These are phyloP conservation scores for Meandrina meandrites DNA, from an alignment of 92 coral and sea anemone genomes.

Conservation along the genomic window DNA sequence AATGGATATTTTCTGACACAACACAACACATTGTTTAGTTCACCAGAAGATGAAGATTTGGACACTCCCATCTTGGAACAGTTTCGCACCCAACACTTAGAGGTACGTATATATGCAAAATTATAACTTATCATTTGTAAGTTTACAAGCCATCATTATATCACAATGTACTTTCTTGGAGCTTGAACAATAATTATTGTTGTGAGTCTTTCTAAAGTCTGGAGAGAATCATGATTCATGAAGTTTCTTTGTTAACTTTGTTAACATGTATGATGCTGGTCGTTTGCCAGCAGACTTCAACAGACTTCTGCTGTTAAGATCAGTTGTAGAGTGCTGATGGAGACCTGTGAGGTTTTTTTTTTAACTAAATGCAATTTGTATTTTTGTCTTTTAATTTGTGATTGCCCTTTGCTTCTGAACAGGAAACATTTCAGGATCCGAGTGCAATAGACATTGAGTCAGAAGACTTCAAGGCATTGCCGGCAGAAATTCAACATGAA, in stretches of 20 bases:
- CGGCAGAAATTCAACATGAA: constrained; percentile 94
- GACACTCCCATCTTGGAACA: constrained; percentile 41
- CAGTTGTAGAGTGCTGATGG: too few species aligned
- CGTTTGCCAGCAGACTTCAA: too few species aligned
- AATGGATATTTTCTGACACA: too few species aligned
- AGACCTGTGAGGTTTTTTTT: too few species aligned
- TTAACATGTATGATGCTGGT: too few species aligned
- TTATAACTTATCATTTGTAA: background rate
- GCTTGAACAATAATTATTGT: too few species aligned
- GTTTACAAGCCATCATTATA: too few species aligned
- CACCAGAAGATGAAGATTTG: constrained; percentile 54
- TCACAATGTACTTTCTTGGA: too few species aligned
- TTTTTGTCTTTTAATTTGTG: too few species aligned
- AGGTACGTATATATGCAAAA: background rate
- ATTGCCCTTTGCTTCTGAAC: background rate
- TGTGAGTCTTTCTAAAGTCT: background rate
- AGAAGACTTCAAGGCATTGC: constrained; percentile 82
- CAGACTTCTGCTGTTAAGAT: too few species aligned
- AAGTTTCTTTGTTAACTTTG: too few species aligned
- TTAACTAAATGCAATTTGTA: too few species aligned
- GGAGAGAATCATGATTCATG: background rate
- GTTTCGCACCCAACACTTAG: constrained; percentile 38
- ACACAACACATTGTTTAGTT: constrained; percentile 35
- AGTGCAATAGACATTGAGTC: constrained; percentile 76
- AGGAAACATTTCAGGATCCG: constrained; percentile 66